Conservation (phyloP, 2,888 invertebrate genomes). For the Eulithis prunata region DNA sequence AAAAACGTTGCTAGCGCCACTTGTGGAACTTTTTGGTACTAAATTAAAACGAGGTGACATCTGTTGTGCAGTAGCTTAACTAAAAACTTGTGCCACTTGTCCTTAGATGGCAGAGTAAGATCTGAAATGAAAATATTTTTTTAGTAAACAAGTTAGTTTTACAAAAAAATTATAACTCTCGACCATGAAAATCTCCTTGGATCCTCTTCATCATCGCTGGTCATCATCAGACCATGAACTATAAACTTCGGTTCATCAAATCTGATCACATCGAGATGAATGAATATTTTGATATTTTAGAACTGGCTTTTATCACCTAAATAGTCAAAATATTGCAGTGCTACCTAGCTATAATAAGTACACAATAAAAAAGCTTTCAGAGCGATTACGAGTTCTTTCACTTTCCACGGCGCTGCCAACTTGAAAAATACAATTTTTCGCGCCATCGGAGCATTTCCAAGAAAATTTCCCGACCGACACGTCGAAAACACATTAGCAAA, state of each 20-base stretch:
- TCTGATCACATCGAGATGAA: too few species aligned
- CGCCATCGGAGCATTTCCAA: slow-evolving; percentile 76
- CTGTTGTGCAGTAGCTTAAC: slow-evolving; percentile 39
- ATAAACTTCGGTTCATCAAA: too few species aligned
- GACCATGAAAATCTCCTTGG: too few species aligned
- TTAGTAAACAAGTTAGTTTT: too few species aligned
- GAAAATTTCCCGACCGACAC: slow-evolving; percentile 72
- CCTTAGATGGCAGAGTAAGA: slow-evolving; percentile 44
- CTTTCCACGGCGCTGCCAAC: slow-evolving; percentile 48
- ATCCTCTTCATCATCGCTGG: too few species aligned
- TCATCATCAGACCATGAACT: too few species aligned
- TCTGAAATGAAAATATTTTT: too few species aligned
- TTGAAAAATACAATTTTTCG: slow-evolving; percentile 80
- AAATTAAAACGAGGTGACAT: slow-evolving; percentile 33
- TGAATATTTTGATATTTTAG: too few species aligned
- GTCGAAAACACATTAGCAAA: slow-evolving; percentile 64
- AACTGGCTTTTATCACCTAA: too few species aligned
- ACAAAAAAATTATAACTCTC: too few species aligned
- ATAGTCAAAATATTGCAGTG: too few species aligned
- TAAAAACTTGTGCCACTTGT: slow-evolving; percentile 34
- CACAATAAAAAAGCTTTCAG: not conserved
- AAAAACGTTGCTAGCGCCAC: slow-evolving; percentile 35
- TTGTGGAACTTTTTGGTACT: slow-evolving; percentile 30
- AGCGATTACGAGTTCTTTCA: slow-evolving; percentile 44
- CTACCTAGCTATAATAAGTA: too few species aligned